Evolutionary conservation across 2,888 invertebrate species (phyloP).

Genomic region (Euzophera pinguis): DNA sequence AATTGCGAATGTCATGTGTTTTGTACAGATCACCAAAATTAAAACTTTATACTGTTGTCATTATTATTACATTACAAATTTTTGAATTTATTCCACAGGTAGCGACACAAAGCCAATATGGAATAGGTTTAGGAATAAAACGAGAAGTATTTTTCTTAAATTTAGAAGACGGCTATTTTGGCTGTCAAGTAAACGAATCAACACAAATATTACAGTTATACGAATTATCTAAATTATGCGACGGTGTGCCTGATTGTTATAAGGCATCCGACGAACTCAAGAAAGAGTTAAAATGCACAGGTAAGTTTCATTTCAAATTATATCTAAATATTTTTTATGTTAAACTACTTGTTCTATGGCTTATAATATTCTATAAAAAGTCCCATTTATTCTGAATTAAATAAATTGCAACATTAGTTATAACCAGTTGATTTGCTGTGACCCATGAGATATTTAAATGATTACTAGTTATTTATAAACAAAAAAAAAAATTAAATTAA

Average conservation of each 20-base stretch:
- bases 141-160: constrained; percentile 97
- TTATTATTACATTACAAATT: too few relatives aligned
- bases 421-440: too few relatives aligned
- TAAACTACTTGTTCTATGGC: too few relatives aligned
- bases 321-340: neutral
- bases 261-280: constrained; percentile 94
- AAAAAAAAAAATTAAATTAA: too few relatives aligned
- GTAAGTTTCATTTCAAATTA: constrained; percentile 75
- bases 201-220: constrained; percentile 96
- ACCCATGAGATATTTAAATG: too few relatives aligned
- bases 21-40: too few relatives aligned
- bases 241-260: constrained; percentile 93
- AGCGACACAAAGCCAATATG: constrained; percentile 88
- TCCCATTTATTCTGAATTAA: too few relatives aligned
- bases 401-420: too few relatives aligned
- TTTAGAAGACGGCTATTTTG: constrained; percentile 98
- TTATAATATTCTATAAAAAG: too few relatives aligned
- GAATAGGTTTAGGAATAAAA: constrained; percentile 90
- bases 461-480: too few relatives aligned
- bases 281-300: constrained; percentile 95
- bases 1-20: too few relatives aligned
- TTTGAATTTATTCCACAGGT: constrained; percentile 75
- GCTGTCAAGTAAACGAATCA: constrained; percentile 98
- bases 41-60: too few relatives aligned
- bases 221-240: constrained; percentile 96